Base-by-base conservation (phyloP, 2,888 invertebrate genomes). In the Reticulitermes lucifugus region DNA sequence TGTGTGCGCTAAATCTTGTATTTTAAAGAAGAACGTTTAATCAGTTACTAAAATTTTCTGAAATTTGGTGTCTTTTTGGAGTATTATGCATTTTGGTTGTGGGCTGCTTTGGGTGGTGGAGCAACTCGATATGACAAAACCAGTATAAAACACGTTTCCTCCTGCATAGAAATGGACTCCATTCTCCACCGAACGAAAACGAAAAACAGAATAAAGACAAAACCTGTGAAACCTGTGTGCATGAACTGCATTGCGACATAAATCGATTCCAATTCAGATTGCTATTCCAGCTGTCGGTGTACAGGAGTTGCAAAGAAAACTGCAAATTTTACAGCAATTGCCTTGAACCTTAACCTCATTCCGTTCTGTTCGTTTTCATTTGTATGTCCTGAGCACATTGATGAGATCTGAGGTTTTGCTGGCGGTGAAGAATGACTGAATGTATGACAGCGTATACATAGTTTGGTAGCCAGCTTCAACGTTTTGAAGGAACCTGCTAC, bases 141-240 rank as follows among this genome's bases (percentile, higher is more conserved):
- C 21, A 77, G 77, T 35, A 77, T 46, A 77, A 77, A 77, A 77
- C 35, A 77, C 77, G 77, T 77, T 77, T 77, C 51, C n/a, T 43
- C 46, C n/a, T 65, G 65, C 65, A 65, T 9, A 65, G 65, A n/a
- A 65, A n/a, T 65, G 7, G 65, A 65, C 65, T 65, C 65, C 12
- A 25, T 65, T 65, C 65, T 65, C 25, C 65, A 12, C 9, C n/a
- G 7, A 65, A 65, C 25, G 25, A 65, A 65, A 65, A 65, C 2
- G 65, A 65, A 25, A 65, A 65, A 25, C 65, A 65, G 65, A 65
- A 65, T 7, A 65, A 65, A 65, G 25, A 65, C 65, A n/a, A 25
- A 65, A 65, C 65, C 65, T 55, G 65, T 25, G 55, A 65, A 25
- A 65, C 65, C 25, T 65, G 65, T 65, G 65, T 65, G n/a, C 25